Percentiles rank a stretch among this genome's conserved stretches.
phyloP scores from a whole-genome alignment of 2,888 invertebrate species.

The Homarus gammarus region DNA sequence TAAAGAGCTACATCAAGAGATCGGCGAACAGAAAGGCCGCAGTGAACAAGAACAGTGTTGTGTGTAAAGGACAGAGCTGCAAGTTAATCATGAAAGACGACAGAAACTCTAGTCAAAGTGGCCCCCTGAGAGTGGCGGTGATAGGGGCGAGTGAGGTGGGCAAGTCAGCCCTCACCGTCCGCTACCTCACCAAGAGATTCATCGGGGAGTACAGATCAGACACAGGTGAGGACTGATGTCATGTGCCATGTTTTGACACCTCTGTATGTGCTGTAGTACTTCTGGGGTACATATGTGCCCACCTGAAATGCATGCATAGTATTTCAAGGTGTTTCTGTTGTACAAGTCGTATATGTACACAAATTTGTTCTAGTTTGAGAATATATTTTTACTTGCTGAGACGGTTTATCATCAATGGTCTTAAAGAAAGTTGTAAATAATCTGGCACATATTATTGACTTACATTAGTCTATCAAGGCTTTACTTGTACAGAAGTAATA shows the following conservation, averaged over 20 bases:
- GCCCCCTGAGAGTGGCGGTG: slow-evolving; percentile 84
- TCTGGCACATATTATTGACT: too few relatives aligned
- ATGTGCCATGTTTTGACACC: background rate
- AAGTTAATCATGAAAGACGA: slow-evolving; percentile 64
- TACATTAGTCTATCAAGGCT: too few relatives aligned
- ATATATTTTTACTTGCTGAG: too few relatives aligned
- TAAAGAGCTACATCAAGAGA: slow-evolving; percentile 64
- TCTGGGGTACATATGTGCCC: too few relatives aligned
- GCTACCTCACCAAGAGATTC: slow-evolving; percentile 94
- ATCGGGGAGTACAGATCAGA: slow-evolving; percentile 89
- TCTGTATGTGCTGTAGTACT: too few relatives aligned
- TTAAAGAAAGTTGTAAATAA: too few relatives aligned
- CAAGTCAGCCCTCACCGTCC: slow-evolving; percentile 87
- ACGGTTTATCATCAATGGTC: too few relatives aligned
- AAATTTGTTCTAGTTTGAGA: background rate
- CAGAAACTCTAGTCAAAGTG: slow-evolving; percentile 35
- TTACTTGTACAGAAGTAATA: too few relatives aligned
- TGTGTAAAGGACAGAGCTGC: slow-evolving; percentile 37
- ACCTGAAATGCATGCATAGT: too few relatives aligned
- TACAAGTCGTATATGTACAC: too few relatives aligned
- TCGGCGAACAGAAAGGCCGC: slow-evolving; percentile 40
- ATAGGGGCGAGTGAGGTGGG: slow-evolving; percentile 93
- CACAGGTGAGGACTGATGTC: slow-evolving; percentile 68
- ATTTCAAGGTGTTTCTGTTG: too few relatives aligned
- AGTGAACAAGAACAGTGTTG: slow-evolving; percentile 24